These are phyloP conservation scores for Origma solitaria DNA, from an alignment of 2,113 vertebrate genomes.

Conservation along the genomic window DNA sequence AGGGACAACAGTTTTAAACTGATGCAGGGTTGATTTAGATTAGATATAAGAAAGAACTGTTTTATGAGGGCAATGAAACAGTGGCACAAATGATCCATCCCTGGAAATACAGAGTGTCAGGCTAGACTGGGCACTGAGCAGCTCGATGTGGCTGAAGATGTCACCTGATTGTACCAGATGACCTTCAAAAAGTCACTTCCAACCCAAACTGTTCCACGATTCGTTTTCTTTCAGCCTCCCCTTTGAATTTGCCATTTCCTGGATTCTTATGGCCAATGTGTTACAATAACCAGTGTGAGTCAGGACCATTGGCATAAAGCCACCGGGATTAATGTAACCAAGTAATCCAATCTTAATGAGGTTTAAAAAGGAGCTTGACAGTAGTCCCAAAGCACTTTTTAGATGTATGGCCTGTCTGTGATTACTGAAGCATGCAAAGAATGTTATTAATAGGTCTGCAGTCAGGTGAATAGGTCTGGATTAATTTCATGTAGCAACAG, in stretches of 20 bases:
- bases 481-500: conserved; percentile 15
- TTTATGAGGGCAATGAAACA: background rate
- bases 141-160: background rate
- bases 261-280: background rate
- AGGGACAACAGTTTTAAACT: background rate
- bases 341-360: conserved; percentile 65
- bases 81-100: background rate
- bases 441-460: conserved; percentile 53
- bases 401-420: conserved; percentile 17
- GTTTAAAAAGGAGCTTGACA: conserved; percentile 50
- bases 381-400: conserved; percentile 1
- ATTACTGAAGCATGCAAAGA: conserved; percentile 54
- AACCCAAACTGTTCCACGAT: background rate
- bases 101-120: background rate
- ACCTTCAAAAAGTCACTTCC: background rate
- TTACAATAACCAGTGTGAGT: conserved; percentile 6
- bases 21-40: background rate
- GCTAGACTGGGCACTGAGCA: background rate
- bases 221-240: background rate
- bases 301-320: background rate
- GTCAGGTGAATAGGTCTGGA: conserved; percentile 34
- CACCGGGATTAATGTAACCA: conserved; percentile 11
- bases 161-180: background rate
- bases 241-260: background rate
- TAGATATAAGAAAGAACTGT: background rate